Evolutionary conservation across 2,113 vertebrate species (phyloP), one percentile per base, ranked within the genome.

Genomic region (Chlorocebus sabaeus): DNA sequence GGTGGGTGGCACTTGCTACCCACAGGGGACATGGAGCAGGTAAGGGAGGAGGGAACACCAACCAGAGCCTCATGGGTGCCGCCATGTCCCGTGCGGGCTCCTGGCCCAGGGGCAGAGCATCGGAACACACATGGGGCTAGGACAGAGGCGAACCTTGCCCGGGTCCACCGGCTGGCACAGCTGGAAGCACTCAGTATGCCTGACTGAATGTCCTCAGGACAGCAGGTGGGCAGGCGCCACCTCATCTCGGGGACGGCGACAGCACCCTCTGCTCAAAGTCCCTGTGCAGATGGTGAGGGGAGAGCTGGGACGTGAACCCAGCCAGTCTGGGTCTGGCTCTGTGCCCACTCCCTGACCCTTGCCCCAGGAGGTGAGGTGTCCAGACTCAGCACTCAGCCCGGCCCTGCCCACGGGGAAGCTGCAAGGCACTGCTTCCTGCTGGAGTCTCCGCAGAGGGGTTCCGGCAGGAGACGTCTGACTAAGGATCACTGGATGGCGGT

Each of bases 11-110:
- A 25, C 13, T 2, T 25, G 91, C 48, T 18, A 27, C 14, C 30
- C 70, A 38, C 1, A 23, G 1, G 57, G 48, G 14, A 11, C 20
- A 2, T 20, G 3, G 18, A 57, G 64, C 11, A 18, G 87, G 57
- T 14, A n/a, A 27, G 57, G 22, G 64, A 43, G 52, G 20, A 52
- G 40, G 50, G 52, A 55, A 20, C 67, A 59, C 16, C 6, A 1
- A 8, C 50, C 17, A 30, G 35, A 64, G 79, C 40, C 91, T 52
- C 14, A 10, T 2, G 8, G n/a, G 13, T 13, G 8, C 35, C 2
- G 0, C 48, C 57, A 16, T 0, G 0, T 25, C 25, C n/a, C 2
- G 5, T 5, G 17, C 0, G 10, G 43, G 23, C 30, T 22, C 13
- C 14, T 30, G 18, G 27, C 13, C 23, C 40, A 76, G 22, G 23